A percentile compares a stretch with the other conserved stretches of the same genome.
Conservation (phyloP, 1,140 invertebrate genomes). For the Aphis craccivora region DNA sequence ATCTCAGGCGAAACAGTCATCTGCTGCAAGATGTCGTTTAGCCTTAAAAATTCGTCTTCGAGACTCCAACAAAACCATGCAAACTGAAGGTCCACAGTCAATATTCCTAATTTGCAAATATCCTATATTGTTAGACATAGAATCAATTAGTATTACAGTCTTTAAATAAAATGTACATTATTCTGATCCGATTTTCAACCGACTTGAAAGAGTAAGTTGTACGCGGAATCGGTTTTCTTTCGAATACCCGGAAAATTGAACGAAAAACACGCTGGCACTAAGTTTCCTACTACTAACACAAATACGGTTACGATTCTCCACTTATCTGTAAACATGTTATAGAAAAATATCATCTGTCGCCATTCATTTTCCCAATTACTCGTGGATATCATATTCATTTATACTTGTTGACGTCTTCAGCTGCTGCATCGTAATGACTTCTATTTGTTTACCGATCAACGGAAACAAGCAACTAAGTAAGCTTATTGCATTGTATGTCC, state of each 20-base stretch:
- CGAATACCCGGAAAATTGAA: not conserved
- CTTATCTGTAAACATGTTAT: not conserved
- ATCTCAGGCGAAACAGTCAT: not conserved
- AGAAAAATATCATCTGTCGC: not conserved
- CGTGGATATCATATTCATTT: not conserved
- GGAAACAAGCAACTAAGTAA: not conserved
- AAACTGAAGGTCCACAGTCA: constrained; percentile 38
- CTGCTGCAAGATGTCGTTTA: not conserved
- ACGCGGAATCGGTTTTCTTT: not conserved
- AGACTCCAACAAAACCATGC: constrained; percentile 43
- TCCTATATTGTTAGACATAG: not conserved
- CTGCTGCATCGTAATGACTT: not conserved
- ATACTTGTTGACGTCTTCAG: not conserved
- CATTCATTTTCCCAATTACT: not conserved
- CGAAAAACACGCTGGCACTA: not conserved
- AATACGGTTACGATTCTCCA: not conserved
- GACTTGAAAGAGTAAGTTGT: constrained; percentile 29
- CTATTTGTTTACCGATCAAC: not conserved
- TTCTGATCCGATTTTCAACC: not conserved
- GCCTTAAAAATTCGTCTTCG: not conserved
- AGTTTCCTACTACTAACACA: not conserved
- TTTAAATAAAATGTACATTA: not conserved
- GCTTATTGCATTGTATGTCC: not conserved
- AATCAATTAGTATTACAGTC: not conserved
- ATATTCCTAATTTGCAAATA: constrained; percentile 39